phyloP scores from a whole-genome alignment of 2,888 invertebrate species.

The Eupithecia inturbata region DNA sequence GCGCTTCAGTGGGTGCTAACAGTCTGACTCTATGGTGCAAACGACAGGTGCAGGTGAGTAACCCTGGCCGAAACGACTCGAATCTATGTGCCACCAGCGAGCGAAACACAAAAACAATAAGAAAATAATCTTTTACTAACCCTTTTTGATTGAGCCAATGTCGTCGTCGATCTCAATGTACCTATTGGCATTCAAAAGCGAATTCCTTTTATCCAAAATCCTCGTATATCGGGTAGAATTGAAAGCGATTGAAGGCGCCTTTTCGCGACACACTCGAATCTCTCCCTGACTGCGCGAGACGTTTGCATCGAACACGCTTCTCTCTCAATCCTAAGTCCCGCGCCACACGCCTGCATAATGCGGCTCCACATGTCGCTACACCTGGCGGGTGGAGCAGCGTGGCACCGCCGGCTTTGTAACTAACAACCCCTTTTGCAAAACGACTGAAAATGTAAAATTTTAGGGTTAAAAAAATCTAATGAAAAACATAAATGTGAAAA shows the following conservation, averaged over 20 bases:
- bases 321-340: constrained; percentile 18
- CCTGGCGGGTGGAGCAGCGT: no score
- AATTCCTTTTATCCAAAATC: background rate
- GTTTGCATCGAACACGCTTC: constrained; percentile 28
- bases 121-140: no score
- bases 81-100: background rate
- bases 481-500: no score
- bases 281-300: constrained; percentile 10
- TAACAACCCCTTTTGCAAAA: no score
- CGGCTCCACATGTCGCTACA: background rate
- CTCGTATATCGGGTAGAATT: background rate
- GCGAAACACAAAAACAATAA: background rate
- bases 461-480: no score
- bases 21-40: no score
- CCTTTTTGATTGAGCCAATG: background rate
- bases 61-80: background rate
- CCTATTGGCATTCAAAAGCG: background rate
- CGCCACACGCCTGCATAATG: constrained; percentile 21
- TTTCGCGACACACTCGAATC: constrained; percentile 4
- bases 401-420: no score
- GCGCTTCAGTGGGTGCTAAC: no score
- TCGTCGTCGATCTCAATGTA: background rate
- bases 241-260: constrained; percentile 8
- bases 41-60: background rate
- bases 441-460: no score